Conservation (phyloP, 1,140 invertebrate species). For the Brachionus angularis region DNA sequence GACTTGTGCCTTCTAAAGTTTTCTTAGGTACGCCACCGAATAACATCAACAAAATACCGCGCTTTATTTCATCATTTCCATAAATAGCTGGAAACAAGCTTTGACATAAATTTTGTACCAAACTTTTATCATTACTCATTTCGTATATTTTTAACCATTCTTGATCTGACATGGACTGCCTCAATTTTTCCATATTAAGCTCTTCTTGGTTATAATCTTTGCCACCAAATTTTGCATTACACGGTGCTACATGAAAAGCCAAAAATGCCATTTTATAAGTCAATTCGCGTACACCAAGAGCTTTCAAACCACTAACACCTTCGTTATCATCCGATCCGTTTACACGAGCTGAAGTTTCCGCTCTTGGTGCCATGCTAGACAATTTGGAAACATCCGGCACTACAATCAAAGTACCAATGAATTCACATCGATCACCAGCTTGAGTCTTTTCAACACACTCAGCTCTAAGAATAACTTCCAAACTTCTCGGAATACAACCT, state of each 20-base stretch:
- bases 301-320: constrained; percentile 83
- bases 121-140: constrained; percentile 87
- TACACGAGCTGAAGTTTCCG: constrained; percentile 71
- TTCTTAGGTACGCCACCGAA: constrained; percentile 95
- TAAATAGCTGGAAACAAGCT: constrained; percentile 95
- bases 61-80: constrained; percentile 95
- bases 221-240: constrained; percentile 65
- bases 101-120: constrained; percentile 84
- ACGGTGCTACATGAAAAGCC: constrained; percentile 81
- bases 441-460: constrained; percentile 95
- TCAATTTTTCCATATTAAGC: constrained; percentile 78
- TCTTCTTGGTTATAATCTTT: constrained; percentile 50
- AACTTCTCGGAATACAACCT: constrained; percentile 89
- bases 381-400: constrained; percentile 89
- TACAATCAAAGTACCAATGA: constrained; percentile 90
- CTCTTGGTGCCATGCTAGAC: constrained; percentile 73
- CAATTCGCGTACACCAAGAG: constrained; percentile 88
- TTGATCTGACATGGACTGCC: constrained; percentile 84
- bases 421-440: constrained; percentile 84
- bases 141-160: constrained; percentile 95
- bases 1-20: constrained; percentile 75
- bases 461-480: constrained; percentile 91
- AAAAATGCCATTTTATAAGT: constrained; percentile 92
- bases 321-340: constrained; percentile 68
- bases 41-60: constrained; percentile 86